These are phyloP conservation scores for Busseola fusca DNA, from an alignment of 2,888 invertebrate species.

Conservation along the genomic window DNA sequence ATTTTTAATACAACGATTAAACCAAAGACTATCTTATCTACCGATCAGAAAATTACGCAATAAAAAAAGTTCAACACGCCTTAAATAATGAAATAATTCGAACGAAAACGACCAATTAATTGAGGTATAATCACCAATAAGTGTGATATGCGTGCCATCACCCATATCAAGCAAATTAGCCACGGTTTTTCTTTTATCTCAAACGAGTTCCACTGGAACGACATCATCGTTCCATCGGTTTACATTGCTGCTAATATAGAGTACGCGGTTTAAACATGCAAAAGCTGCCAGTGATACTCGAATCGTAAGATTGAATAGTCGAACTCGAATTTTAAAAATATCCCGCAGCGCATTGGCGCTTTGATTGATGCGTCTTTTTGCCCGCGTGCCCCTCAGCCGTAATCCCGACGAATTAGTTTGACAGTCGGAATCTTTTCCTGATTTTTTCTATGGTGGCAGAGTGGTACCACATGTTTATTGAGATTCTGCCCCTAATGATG, in stretches of 20 bases:
- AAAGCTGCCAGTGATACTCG: slow-evolving; percentile 52
- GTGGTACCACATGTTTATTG: slow-evolving; percentile 82
- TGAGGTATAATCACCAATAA: slow-evolving; percentile 71
- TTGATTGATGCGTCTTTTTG: slow-evolving; percentile 86
- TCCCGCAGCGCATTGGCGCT: slow-evolving; percentile 70
- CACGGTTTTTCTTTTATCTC: slow-evolving; percentile 66
- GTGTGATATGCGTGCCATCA: slow-evolving; percentile 70
- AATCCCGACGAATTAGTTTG: slow-evolving; percentile 85
- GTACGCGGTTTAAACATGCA: slow-evolving; percentile 23
- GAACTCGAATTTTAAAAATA: slow-evolving; percentile 71
- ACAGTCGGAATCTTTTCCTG: slow-evolving; percentile 84
- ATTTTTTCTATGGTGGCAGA: slow-evolving; percentile 76
- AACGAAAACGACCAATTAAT: slow-evolving; percentile 72
- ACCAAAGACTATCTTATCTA: slow-evolving; percentile 51
- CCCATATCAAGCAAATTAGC: slow-evolving; percentile 74
- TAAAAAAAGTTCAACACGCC: slow-evolving; percentile 55
- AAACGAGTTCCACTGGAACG: slow-evolving; percentile 63
- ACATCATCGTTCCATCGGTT: neutral
- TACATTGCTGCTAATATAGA: slow-evolving; percentile 53
- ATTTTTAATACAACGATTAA: slow-evolving; percentile 34
- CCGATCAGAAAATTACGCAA: slow-evolving; percentile 62
- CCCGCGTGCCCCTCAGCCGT: slow-evolving; percentile 78
- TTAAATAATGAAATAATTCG: slow-evolving; percentile 71
- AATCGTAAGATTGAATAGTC: slow-evolving; percentile 53
- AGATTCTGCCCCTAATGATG: slow-evolving; percentile 80